These are phyloP conservation scores for Trissolcus japonicus DNA, from an alignment of 2,888 invertebrate species.

Conservation along the genomic window DNA sequence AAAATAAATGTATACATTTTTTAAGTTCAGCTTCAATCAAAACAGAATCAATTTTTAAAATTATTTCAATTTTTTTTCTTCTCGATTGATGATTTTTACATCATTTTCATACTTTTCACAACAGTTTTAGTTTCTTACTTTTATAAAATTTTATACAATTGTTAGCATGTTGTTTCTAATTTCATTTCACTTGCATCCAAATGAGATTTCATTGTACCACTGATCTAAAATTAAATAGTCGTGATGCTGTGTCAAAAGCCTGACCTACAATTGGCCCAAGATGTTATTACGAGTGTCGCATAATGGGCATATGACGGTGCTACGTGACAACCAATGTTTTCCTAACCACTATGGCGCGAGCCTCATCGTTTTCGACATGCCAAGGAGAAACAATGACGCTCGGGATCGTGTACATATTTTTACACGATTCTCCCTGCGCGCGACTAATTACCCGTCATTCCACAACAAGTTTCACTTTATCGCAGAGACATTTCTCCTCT, in stretches of 20 bases:
- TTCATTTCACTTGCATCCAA: no score
- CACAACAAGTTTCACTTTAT: conserved; percentile 39
- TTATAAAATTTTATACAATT: no score
- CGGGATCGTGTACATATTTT: neutral
- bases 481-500: conserved; percentile 25
- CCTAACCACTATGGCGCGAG: conserved; percentile 1
- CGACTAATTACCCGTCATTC: neutral
- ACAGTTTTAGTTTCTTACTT: no score
- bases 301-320: conserved; percentile 21
- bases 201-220: no score
- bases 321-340: conserved; percentile 51
- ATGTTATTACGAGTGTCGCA: conserved; percentile 33
- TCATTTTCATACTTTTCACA: no score
- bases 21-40: no score
- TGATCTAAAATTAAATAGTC: neutral
- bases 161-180: no score
- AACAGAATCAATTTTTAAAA: no score
- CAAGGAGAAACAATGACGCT: conserved; percentile 12
- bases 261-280: conserved; percentile 31
- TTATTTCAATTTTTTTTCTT: no score
- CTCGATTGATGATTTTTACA: no score
- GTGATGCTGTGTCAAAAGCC: conserved; percentile 35
- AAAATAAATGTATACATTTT: no score
- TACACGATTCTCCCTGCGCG: no score
- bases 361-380: conserved; percentile 20